These are phyloP conservation scores for Dynastes hyllus DNA, from an alignment of 2,888 invertebrate genomes.

Conservation along the genomic window DNA sequence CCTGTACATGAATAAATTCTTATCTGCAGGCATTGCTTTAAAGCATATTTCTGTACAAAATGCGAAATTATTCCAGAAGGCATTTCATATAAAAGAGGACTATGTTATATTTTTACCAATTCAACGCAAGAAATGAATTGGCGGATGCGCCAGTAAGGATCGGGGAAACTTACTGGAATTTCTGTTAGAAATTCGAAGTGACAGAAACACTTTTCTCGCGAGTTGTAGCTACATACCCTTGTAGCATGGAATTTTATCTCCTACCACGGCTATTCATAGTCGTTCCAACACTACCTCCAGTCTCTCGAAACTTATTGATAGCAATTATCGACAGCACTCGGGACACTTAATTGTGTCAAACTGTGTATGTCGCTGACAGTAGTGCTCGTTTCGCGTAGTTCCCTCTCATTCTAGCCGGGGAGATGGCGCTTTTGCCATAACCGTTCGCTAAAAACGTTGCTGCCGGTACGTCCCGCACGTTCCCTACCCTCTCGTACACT, in stretches of 20 bases:
- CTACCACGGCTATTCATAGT: not conserved
- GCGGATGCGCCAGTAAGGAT: not conserved
- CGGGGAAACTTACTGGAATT: not conserved
- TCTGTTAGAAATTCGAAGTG: constrained; percentile 18
- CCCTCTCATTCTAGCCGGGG: not conserved
- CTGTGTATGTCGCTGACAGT: constrained; percentile 40
- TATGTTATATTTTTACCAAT: not conserved
- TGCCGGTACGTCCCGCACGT: not conserved
- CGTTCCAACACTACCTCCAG: not conserved
- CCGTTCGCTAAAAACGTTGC: constrained; percentile 29
- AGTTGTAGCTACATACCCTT: constrained; percentile 18
- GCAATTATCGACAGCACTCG: constrained; percentile 41
- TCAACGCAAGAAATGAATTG: not conserved
- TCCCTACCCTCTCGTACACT: constrained; percentile 19
- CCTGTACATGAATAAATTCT: too few relatives aligned
- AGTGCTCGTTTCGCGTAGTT: constrained; percentile 10
- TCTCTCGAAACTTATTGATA: constrained; percentile 45
- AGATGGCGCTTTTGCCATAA: not conserved
- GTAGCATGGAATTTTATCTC: constrained; percentile 1
- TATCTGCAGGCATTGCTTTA: too few relatives aligned
- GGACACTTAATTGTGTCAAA: constrained; percentile 49
- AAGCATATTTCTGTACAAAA: too few relatives aligned
- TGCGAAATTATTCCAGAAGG: too few relatives aligned
- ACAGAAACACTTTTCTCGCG: constrained; percentile 17
- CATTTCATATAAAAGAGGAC: too few relatives aligned